Percentiles rank a stretch among this genome's conserved stretches.
Evolutionary conservation across 2,113 vertebrate genomes (phyloP).

Genomic region (Pithys albifrons): DNA sequence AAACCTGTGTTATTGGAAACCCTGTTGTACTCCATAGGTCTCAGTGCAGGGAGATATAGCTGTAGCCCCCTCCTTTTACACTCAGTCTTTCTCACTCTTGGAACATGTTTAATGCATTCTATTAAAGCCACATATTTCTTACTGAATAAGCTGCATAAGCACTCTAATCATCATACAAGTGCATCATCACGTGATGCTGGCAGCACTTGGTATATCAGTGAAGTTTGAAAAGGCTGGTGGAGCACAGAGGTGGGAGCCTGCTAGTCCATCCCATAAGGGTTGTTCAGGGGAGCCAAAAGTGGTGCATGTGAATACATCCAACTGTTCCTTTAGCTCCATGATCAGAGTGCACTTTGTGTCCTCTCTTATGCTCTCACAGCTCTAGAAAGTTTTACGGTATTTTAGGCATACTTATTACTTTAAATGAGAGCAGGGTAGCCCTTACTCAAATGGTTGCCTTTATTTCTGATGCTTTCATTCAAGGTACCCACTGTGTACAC

Average conservation of each 20-base stretch:
- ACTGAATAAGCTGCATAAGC: not conserved
- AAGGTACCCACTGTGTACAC: not conserved
- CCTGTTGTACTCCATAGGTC: not conserved
- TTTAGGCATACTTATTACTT: not conserved
- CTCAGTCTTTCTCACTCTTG: not conserved
- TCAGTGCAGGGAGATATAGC: not conserved
- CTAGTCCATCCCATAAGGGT: not conserved
- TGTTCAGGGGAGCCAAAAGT: not conserved
- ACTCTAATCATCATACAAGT: not conserved
- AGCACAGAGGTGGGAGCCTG: not conserved
- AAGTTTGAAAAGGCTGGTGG: not conserved
- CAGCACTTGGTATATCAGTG: accelerated
- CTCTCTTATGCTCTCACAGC: not conserved
- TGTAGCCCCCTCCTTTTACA: not conserved
- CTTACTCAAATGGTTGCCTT: not conserved
- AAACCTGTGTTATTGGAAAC: not conserved
- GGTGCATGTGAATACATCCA: not conserved
- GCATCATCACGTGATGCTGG: not conserved
- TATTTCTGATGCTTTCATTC: not conserved
- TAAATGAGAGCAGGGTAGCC: not conserved
- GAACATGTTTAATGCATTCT: not conserved
- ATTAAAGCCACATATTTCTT: not conserved
- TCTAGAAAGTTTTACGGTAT: not conserved
- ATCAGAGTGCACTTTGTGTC: not conserved
- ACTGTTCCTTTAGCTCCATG: not conserved